Conservation (phyloP, 2,113 vertebrate genomes). For the Hipposideros armiger region DNA sequence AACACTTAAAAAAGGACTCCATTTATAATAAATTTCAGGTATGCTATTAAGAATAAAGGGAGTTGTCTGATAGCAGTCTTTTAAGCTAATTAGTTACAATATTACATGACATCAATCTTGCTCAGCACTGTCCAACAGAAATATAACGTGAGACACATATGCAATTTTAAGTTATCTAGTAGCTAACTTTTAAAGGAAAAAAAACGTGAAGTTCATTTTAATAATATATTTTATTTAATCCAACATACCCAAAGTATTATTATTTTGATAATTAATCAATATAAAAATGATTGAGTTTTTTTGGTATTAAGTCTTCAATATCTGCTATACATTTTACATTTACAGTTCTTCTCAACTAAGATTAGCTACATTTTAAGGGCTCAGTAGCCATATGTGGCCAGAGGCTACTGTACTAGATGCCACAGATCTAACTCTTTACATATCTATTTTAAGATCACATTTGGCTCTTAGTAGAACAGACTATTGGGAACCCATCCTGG, state of each 20-base stretch:
- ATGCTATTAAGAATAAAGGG: conserved; percentile 19
- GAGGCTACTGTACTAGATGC: background rate
- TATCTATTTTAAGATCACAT: background rate
- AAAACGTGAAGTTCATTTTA: background rate
- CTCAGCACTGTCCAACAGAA: background rate
- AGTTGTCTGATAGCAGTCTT: background rate
- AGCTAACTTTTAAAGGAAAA: conserved; percentile 1
- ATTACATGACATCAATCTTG: background rate
- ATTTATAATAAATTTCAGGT: background rate
- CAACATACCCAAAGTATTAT: background rate
- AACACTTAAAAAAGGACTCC: background rate
- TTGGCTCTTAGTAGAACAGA: conserved; percentile 1
- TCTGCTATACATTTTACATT: conserved; percentile 17
- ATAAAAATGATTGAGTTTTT: background rate
- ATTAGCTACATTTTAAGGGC: conserved; percentile 26
- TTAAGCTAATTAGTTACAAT: conserved; percentile 30
- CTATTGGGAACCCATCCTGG: background rate
- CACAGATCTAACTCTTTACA: background rate
- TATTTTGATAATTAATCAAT: background rate
- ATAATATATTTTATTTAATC: conserved; percentile 5
- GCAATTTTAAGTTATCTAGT: conserved; percentile 31
- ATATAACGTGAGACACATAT: background rate
- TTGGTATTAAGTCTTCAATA: background rate
- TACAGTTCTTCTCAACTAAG: conserved; percentile 1
- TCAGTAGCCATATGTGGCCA: background rate